A percentile compares a stretch with the other conserved stretches of the same genome.
These are phyloP conservation scores for Drosophila histrio DNA, from an alignment of 2,888 invertebrate genomes.

Conservation along the genomic window DNA sequence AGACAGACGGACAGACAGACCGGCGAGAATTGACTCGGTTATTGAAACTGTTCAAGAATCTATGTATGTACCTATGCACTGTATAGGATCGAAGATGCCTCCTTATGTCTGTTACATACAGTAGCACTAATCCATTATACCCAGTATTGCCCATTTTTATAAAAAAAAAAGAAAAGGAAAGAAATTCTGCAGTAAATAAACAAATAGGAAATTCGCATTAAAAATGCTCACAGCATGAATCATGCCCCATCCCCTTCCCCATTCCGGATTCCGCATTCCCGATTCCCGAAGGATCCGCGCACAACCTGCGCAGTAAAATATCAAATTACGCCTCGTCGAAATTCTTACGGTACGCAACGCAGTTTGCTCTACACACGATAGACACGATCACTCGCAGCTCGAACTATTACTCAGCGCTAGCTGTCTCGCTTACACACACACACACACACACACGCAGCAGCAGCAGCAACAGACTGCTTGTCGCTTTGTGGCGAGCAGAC, in stretches of 20 bases:
- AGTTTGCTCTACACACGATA: slow-evolving; percentile 15
- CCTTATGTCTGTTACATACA: too few species aligned
- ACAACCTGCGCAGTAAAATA: slow-evolving; percentile 65
- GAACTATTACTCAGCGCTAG: slow-evolving; percentile 15
- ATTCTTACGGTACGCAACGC: slow-evolving; percentile 62
- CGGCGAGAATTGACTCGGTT: too few species aligned
- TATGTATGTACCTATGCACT: too few species aligned
- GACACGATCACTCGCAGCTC: slow-evolving; percentile 17
- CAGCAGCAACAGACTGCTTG: slow-evolving; percentile 62
- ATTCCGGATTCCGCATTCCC: neutral
- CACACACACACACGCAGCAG: neutral
- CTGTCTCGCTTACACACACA: slow-evolving; percentile 29
- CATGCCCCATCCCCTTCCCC: slow-evolving; percentile 33
- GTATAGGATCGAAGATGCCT: too few species aligned
- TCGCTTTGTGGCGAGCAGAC: slow-evolving; percentile 35
- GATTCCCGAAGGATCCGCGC: slow-evolving; percentile 17
- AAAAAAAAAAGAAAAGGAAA: neutral
- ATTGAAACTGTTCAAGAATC: too few species aligned
- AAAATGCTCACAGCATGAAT: slow-evolving; percentile 58
- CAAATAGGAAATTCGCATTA: slow-evolving; percentile 58
- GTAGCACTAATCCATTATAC: too few species aligned
- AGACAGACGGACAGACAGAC: too few species aligned
- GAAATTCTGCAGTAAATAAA: slow-evolving; percentile 12
- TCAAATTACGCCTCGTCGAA: slow-evolving; percentile 56
- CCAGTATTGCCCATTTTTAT: too few species aligned